Conservation (phyloP, 2,113 vertebrate species). For the Pelusios castaneus region DNA sequence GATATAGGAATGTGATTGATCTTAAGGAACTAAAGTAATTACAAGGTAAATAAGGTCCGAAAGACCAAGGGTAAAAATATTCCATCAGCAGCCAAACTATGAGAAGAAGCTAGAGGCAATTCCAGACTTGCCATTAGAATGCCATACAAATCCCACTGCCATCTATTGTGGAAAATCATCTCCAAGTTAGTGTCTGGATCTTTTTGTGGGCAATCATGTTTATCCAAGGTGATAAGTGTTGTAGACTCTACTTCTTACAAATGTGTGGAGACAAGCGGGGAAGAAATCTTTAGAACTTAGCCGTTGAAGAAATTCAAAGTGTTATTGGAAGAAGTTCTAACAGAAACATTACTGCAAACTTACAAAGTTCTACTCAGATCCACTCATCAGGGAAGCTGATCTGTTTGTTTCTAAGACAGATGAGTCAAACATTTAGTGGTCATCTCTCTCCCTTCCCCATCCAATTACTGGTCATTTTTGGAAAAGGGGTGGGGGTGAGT, state of each 20-base stretch:
- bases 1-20: not conserved
- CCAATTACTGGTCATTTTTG: not conserved
- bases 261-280: not conserved
- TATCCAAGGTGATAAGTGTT: not conserved
- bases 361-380: not conserved
- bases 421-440: not conserved
- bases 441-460: not conserved
- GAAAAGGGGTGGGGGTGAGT: not conserved
- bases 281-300: not conserved
- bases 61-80: not conserved
- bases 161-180: not conserved
- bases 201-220: not conserved
- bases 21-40: not conserved
- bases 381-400: not conserved
- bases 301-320: not conserved
- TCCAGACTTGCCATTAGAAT: not conserved
- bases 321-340: rapidly evolving
- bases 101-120: not conserved
- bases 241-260: not conserved
- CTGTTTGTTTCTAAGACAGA: not conserved
- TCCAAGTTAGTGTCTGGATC: not conserved
- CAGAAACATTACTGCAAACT: not conserved
- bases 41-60: not conserved
- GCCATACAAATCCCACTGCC: not conserved
- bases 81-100: not conserved